phyloP scores from a whole-genome alignment of 2,113 vertebrate species.

The Pelodiscus sinensis region DNA sequence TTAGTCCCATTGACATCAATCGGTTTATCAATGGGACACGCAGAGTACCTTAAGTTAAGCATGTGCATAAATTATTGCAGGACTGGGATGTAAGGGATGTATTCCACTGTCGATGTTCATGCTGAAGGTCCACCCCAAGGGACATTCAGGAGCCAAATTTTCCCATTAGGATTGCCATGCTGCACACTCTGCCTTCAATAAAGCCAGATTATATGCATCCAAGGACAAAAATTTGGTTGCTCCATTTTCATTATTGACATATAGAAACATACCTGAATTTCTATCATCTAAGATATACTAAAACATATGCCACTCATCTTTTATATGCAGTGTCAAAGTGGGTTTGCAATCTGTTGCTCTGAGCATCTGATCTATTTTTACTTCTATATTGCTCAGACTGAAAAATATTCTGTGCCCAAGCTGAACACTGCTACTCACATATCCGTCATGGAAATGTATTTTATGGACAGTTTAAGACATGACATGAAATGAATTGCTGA shows the following conservation, averaged over 20 bases:
- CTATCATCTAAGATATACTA: background rate
- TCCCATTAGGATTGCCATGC: background rate
- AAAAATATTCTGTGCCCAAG: slow-evolving; percentile 4
- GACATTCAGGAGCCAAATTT: background rate
- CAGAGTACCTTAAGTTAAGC: background rate
- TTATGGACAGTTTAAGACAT: slow-evolving; percentile 34
- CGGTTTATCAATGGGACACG: background rate
- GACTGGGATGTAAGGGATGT: background rate
- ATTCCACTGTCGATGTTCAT: background rate
- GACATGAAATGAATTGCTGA: background rate
- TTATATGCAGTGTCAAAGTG: rapidly evolving
- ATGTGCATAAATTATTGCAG: background rate
- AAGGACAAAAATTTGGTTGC: background rate
- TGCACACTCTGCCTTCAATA: background rate
- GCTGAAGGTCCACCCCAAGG: rapidly evolving
- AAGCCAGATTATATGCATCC: background rate
- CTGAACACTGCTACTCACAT: background rate
- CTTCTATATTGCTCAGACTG: background rate
- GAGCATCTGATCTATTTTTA: slow-evolving; percentile 41
- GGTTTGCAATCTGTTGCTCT: background rate
- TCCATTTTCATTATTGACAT: slow-evolving; percentile 23
- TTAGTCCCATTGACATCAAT: background rate
- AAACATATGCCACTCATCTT: background rate
- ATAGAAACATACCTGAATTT: background rate
- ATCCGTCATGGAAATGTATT: slow-evolving; percentile 33